Evolutionary conservation across 2,113 vertebrate species (phyloP).

Genomic region (Patagioenas fasciata): DNA sequence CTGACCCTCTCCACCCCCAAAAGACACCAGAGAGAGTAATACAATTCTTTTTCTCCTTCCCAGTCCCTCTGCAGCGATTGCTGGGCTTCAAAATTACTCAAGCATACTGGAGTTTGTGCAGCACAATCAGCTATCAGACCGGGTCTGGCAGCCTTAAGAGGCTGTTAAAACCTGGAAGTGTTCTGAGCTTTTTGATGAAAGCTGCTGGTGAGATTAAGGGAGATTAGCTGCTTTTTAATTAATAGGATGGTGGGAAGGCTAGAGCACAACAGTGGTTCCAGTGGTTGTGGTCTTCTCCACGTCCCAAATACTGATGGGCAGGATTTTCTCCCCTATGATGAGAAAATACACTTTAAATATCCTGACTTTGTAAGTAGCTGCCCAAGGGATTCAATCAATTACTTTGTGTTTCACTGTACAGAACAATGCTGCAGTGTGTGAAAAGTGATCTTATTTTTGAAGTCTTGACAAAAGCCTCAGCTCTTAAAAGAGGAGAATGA

Average conservation of each 20-base stretch:
- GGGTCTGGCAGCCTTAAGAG: neutral
- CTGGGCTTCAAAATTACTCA: neutral
- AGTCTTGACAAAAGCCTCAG: neutral
- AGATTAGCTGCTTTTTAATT: conserved; percentile 22
- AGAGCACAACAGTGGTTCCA: neutral
- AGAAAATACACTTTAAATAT: neutral
- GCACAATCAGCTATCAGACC: neutral
- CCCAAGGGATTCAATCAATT: neutral
- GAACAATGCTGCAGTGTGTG: neutral
- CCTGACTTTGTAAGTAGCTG: neutral
- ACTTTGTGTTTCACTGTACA: neutral
- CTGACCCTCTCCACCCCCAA: neutral
- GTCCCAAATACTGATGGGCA: neutral
- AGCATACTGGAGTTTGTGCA: neutral
- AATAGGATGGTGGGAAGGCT: neutral
- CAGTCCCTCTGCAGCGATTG: neutral
- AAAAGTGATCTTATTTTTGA: neutral
- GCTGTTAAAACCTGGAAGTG: neutral
- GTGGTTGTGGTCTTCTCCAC: neutral
- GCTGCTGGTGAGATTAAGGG: neutral
- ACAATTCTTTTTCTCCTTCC: neutral
- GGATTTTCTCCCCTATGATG: neutral
- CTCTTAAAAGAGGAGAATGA: neutral
- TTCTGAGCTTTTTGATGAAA: neutral
- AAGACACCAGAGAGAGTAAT: neutral